Evolutionary conservation across 2,888 invertebrate species (phyloP), one percentile per base, ranked within the genome.

Genomic region (Drosophila tanythrix): DNA sequence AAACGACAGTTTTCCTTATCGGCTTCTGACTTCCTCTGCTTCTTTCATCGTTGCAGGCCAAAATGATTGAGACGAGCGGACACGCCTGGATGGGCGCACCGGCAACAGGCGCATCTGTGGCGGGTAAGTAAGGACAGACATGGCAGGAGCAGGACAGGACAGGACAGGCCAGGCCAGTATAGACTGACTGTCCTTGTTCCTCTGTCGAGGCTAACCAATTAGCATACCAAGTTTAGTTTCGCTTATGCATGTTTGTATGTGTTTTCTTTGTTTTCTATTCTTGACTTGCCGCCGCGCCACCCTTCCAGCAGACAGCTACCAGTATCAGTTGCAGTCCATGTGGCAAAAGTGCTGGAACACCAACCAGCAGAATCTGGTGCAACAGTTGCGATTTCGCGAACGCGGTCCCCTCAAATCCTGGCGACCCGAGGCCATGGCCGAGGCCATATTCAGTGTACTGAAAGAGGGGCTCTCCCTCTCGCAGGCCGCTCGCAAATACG

Each of bases 301-400:
- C 35, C 65, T 70, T 81, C 75, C 75, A 88, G 93, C 96, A 96
- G 97, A 97, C 95, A 97, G 97, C 95, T 98, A 98, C 95, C 98
- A 98, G 94, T 98, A 98, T 94, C 98, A 98, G 94, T 94, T 98
- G 93, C 98, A 98, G 94, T 97, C 97, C 74, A 97, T 98, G 96
- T 98, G 98, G 98, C 98, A 98, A 94, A 98, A 98, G 93, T 98
- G 98, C 94, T 98, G 98, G 98, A 98, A 97, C 93, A 97, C 97
- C 81, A 97, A 97, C 93, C 98, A 98, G 93, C 97, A 96, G 91
- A 95, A 98, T 92, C 96, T 98, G 72, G 97, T 92, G 71, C 97
- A 98, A 94, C 97, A 97, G 93, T 94, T 98, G 90, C 95, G 98
- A 89, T 98, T 98, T 95, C 96, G 98, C 68, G 98, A 98, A 93